Base-by-base conservation (phyloP, 2,888 invertebrate species). In the Choristoneura rosaceana region DNA sequence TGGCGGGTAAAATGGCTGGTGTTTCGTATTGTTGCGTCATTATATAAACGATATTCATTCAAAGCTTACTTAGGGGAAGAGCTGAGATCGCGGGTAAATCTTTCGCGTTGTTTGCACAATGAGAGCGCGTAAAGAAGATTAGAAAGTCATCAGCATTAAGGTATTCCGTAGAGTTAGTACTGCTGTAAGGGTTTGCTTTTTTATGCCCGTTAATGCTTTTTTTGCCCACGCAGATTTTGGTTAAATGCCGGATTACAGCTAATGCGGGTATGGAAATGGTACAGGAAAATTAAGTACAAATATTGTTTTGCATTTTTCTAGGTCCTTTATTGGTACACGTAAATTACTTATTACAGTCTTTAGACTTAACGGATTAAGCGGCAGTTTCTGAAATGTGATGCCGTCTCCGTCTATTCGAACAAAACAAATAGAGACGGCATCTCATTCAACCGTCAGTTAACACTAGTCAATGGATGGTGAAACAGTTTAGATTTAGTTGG, bases 61-160 rank as follows among this genome's bases (percentile, higher is more conserved):
- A 43, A 14, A 71, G 61, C 66, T 71, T 66, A 66, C 61, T 70
- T 70, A 55, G 25, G 62, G 43, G 12, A 62, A 66, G 60, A 61
- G 59, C 47, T 61, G 41, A 17, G 41, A 52, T 45, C 17, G 43
- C 14, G 62, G 55, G 45, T 64, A 15, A 45, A 50, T 38, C 59
- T 59, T 64, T 45, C 17, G 25, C 62, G 45, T 45, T 61, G 43
- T 61, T 45, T 25, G 62, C 34, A 34, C 34, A 64, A 64, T 64
- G 34, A 43, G 25, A 25, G 38, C n/a, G 62, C 62, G 64, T 50
- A 45, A 69, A 50, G 60, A 38, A 67, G 66, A 66, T 66, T 66
- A 66, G 45, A 62, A 71, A 71, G 70, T 45, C 66, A 67, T 71
- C 66, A 61, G 66, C 50, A 14, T 64, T 50, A 60, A 70, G 71